Conservation (phyloP, 2,113 vertebrate species). For the Anser cygnoides region DNA sequence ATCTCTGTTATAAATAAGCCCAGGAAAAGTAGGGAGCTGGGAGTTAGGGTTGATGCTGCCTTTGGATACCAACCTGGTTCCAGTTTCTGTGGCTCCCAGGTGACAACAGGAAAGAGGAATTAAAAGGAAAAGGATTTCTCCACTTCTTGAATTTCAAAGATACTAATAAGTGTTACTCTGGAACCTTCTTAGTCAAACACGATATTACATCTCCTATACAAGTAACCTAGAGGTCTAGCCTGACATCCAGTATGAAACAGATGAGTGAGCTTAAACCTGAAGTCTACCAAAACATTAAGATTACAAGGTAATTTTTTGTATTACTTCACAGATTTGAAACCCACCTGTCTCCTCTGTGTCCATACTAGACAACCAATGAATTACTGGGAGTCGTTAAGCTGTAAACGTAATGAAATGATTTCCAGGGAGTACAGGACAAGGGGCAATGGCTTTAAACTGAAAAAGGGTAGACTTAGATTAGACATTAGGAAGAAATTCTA, state of each 20-base stretch:
- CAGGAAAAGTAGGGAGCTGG: background rate
- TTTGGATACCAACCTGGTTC: background rate
- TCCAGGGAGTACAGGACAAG: background rate
- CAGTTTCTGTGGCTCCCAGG: background rate
- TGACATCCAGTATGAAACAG: rapidly evolving
- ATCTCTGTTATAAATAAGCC: background rate
- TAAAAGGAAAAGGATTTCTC: background rate
- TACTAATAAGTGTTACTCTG: background rate
- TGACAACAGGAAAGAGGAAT: background rate
- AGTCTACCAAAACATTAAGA: background rate
- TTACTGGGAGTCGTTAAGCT: background rate
- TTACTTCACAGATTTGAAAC: background rate
- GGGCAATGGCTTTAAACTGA: background rate
- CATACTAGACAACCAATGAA: background rate
- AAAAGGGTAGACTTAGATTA: background rate
- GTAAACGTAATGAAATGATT: background rate
- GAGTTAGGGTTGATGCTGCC: background rate
- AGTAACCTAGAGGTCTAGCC: background rate
- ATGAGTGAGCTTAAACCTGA: background rate
- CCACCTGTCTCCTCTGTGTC: background rate
- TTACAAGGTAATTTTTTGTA: background rate
- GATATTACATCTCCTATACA: background rate
- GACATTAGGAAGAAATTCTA: background rate
- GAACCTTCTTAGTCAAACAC: background rate
- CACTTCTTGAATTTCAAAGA: background rate